phyloP scores from a whole-genome alignment of 2,888 invertebrate genomes.

The Ischnura elegans region DNA sequence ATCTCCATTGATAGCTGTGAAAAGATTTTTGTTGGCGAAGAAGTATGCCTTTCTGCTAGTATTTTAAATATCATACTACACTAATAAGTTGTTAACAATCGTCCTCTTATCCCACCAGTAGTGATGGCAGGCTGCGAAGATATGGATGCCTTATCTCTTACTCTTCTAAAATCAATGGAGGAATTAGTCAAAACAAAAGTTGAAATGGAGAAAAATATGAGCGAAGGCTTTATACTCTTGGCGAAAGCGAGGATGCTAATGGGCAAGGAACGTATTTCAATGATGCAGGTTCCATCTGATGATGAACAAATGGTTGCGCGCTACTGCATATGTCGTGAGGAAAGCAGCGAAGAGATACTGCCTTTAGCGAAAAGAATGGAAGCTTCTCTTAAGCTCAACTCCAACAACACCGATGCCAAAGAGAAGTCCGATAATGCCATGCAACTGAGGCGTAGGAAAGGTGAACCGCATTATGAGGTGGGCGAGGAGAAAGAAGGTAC shows the following conservation, averaged over 20 bases:
- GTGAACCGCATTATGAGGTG: neutral
- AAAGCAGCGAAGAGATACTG: conserved; percentile 77
- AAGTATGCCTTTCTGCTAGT: too few relatives aligned
- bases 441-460: conserved; percentile 3
- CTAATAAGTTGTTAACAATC: neutral
- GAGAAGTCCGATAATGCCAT: neutral
- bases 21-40: too few relatives aligned
- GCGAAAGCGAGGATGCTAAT: conserved; percentile 90
- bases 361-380: conserved; percentile 73
- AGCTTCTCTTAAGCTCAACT: conserved; percentile 74
- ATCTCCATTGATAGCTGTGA: too few relatives aligned
- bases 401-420: neutral
- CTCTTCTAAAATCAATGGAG: conserved; percentile 86
- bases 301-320: conserved; percentile 78
- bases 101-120: neutral
- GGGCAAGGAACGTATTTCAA: conserved; percentile 86
- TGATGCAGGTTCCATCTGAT: conserved; percentile 84
- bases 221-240: conserved; percentile 86
- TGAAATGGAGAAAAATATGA: conserved; percentile 84
- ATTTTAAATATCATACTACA: too few relatives aligned
- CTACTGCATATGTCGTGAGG: conserved; percentile 77
- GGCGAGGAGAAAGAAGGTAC: neutral
- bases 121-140: conserved; percentile 77
- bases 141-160: conserved; percentile 85
- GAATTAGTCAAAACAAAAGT: conserved; percentile 85